Conservation (phyloP, 2,797 vertebrate genomes). For the Tragopan temminckii region DNA sequence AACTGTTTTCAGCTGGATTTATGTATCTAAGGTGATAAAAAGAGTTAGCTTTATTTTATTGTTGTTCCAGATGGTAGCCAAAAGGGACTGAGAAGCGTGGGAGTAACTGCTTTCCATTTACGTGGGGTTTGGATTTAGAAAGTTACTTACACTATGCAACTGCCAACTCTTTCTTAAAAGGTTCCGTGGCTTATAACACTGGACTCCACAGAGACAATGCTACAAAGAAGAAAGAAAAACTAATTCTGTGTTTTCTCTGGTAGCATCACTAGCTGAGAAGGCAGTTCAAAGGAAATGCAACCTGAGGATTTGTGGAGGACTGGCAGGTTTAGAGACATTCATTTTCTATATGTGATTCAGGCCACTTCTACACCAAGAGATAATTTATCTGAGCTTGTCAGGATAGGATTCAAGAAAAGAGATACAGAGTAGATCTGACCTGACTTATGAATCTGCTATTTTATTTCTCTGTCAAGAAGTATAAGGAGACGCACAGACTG, state of each 20-base stretch:
- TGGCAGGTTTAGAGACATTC: neutral
- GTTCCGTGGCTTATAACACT: neutral
- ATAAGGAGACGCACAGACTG: neutral
- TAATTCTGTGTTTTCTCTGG: neutral
- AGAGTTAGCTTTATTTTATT: conserved; percentile 20
- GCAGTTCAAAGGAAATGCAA: neutral
- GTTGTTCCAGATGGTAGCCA: conserved; percentile 27
- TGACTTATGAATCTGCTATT: conserved; percentile 9
- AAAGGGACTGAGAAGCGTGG: neutral
- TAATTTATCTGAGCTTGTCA: neutral
- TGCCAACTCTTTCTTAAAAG: neutral
- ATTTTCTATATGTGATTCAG: neutral
- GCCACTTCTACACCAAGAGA: neutral
- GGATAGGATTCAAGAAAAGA: neutral
- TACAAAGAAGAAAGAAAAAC: neutral
- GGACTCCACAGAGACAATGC: neutral
- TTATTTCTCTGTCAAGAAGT: conserved; percentile 10
- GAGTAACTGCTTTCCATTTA: neutral
- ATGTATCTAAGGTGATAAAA: neutral
- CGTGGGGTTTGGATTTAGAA: neutral
- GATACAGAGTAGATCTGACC: neutral
- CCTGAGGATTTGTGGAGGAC: neutral
- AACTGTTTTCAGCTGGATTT: conserved; percentile 4
- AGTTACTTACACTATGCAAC: neutral
- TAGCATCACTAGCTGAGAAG: neutral